Evolutionary conservation across 2,113 vertebrate genomes (phyloP).

Genomic region (human (Homo sapiens)): GRCh38 chr7:48682001-48682500

Average conservation of each 20-base stretch:
- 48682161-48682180: too few relatives aligned
- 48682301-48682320: background rate
- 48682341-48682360: background rate
- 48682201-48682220: background rate
- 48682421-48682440: background rate
- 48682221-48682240: too few relatives aligned
- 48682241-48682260: background rate
- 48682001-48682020: background rate
- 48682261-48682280: background rate
- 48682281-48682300: background rate
- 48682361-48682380: background rate
- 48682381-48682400: background rate
- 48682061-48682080: background rate
- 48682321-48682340: too few relatives aligned
- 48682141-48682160: background rate
- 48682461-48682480: background rate
- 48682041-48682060: too few relatives aligned
- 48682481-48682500: background rate
- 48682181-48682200: background rate
- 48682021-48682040: background rate
- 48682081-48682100: too few relatives aligned
- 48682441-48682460: background rate
- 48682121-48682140: fast-evolving
- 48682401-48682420: background rate
- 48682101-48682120: background rate